Evolutionary conservation across 1,140 invertebrate species (phyloP).

Genomic region (Drosophila willistoni): DNA sequence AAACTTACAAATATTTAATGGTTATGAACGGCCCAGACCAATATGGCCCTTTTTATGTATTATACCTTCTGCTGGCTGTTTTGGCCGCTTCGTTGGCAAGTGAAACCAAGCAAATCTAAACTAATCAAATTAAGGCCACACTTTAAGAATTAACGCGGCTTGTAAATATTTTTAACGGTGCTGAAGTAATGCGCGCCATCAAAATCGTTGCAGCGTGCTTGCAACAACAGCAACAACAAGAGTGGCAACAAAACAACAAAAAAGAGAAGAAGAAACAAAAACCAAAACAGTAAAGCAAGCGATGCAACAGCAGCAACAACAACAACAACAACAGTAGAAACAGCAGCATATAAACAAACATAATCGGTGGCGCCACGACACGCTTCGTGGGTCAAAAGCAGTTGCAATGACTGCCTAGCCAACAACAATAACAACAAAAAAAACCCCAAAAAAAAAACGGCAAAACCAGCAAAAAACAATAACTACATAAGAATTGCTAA

Average conservation of each 20-base stretch:
- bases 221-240: slow-evolving; percentile 37
- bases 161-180: slow-evolving; percentile 80
- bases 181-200: slow-evolving; percentile 75
- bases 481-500: slow-evolving; percentile 32
- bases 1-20: slow-evolving; percentile 10
- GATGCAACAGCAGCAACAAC: slow-evolving; percentile 47
- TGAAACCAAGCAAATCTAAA: slow-evolving; percentile 63
- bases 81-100: slow-evolving; percentile 42
- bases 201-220: slow-evolving; percentile 74
- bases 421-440: slow-evolving; percentile 23
- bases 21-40: not conserved
- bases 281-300: slow-evolving; percentile 67
- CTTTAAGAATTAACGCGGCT: slow-evolving; percentile 81
- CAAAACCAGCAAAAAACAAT: slow-evolving; percentile 28
- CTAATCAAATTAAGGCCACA: slow-evolving; percentile 80
- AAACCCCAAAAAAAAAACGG: slow-evolving; percentile 13
- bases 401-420: slow-evolving; percentile 60
- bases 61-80: slow-evolving; percentile 15
- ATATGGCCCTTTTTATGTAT: slow-evolving; percentile 27
- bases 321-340: slow-evolving; percentile 18
- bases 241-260: slow-evolving; percentile 24
- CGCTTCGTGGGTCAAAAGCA: slow-evolving; percentile 80
- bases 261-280: slow-evolving; percentile 19
- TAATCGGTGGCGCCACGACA: slow-evolving; percentile 81
- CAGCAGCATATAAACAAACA: slow-evolving; percentile 72